phyloP scores from a whole-genome alignment of 2,888 invertebrate species.

The Eudasyphora cyanicolor region DNA sequence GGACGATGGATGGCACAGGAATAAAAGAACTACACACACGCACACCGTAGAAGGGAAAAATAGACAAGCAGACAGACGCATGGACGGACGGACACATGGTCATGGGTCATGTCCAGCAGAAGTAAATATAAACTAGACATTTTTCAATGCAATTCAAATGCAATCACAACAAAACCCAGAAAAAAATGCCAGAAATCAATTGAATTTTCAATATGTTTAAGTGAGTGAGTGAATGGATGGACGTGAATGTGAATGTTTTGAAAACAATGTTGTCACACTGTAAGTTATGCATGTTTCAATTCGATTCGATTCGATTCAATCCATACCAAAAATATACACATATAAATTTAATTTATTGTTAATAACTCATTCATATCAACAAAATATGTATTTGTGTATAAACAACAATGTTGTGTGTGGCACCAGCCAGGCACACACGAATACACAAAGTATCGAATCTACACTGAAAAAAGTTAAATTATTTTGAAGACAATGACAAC shows the following conservation, averaged over 20 bases:
- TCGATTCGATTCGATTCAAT: too few species aligned
- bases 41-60: too few species aligned
- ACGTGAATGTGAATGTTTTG: slow-evolving; percentile 8
- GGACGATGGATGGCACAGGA: too few species aligned
- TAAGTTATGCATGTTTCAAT: slow-evolving; percentile 30
- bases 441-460: too few species aligned
- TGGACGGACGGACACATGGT: neutral
- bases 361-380: slow-evolving; percentile 58
- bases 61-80: too few species aligned
- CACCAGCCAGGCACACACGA: neutral
- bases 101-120: neutral
- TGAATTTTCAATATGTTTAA: slow-evolving; percentile 6
- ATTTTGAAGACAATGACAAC: neutral
- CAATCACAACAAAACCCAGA: neutral
- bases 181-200: slow-evolving; percentile 1
- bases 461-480: neutral
- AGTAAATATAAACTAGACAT: neutral
- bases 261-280: slow-evolving; percentile 28
- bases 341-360: slow-evolving; percentile 63
- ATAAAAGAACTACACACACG: too few species aligned
- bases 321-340: too few species aligned
- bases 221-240: neutral
- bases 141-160: neutral
- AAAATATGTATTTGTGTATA: neutral
- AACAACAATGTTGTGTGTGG: neutral